phyloP scores from a whole-genome alignment of 30 jellyfish, hydroid and myxozoan species.

The Aurelia aurita region DNA sequence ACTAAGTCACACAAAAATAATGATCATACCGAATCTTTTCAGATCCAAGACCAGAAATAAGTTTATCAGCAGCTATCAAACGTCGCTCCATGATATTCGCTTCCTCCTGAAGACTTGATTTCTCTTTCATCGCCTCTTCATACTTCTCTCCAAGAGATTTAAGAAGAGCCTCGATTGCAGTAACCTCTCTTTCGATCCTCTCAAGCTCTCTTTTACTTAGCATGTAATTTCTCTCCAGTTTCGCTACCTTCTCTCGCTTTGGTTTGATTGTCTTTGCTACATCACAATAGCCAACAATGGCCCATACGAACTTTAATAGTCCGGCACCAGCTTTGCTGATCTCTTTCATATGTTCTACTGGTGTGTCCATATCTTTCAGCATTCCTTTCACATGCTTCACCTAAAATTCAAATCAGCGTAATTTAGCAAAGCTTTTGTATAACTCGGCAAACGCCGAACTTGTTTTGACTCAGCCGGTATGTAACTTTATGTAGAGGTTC shows the following conservation, averaged over 20 bases:
- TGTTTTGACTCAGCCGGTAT: too few species aligned
- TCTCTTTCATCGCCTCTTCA: constrained; percentile 92
- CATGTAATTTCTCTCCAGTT: constrained; percentile 85
- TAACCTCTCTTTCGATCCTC: constrained; percentile 90
- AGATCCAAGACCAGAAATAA: constrained; percentile 96
- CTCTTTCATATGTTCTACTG: constrained; percentile 89
- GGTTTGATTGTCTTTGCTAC: constrained; percentile 97
- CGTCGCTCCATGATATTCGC: constrained; percentile 97
- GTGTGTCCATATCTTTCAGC: constrained; percentile 87
- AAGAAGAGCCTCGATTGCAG: constrained; percentile 89
- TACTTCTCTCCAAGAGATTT: constrained; percentile 80
- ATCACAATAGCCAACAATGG: constrained; percentile 95
- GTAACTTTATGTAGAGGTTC: too few species aligned
- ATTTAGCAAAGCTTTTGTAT: too few species aligned
- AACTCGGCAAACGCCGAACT: too few species aligned
- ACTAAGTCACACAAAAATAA: too few species aligned
- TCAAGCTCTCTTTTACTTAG: constrained; percentile 95
- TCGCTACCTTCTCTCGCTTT: constrained; percentile 94
- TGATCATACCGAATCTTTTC: constrained; percentile 84
- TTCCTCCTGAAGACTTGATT: constrained; percentile 88
- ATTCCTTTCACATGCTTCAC: constrained; percentile 81
- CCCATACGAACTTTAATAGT: constrained; percentile 85
- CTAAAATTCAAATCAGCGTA: constrained; percentile 10
- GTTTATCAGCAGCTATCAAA: constrained; percentile 96
- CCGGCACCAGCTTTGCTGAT: constrained; percentile 99